Percentiles rank a stretch among this genome's conserved stretches.
phyloP scores from a whole-genome alignment of 2,797 vertebrate genomes.

The Acrossocheilus fasciatus region DNA sequence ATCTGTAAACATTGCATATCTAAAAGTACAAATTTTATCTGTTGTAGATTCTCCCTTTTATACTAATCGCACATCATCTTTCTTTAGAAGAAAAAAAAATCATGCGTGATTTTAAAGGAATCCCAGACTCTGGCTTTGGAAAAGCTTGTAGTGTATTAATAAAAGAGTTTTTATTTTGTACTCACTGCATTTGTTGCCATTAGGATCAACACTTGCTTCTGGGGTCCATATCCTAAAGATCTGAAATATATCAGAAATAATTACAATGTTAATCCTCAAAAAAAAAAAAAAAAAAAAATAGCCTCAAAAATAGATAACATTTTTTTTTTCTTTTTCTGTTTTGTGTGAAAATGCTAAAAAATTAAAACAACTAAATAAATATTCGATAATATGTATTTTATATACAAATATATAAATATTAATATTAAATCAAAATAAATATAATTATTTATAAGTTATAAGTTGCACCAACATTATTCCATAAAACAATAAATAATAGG shows the following conservation, averaged over 20 bases:
- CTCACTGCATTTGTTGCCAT: not conserved
- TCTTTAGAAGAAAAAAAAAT: not conserved
- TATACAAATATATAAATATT: not conserved
- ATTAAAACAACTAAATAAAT: not conserved
- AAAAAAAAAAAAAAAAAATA: not conserved
- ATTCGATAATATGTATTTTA: not conserved
- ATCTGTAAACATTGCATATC: not conserved
- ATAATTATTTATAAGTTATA: not conserved
- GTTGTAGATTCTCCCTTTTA: too few relatives aligned
- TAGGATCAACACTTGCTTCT: not conserved
- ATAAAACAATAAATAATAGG: not conserved
- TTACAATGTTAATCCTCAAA: not conserved
- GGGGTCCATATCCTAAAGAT: not conserved
- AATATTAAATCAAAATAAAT: not conserved
- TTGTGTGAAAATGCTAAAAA: not conserved
- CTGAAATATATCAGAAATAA: not conserved
- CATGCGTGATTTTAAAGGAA: not conserved
- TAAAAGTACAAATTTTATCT: too few relatives aligned
- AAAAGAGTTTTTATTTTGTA: not conserved
- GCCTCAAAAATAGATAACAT: not conserved
- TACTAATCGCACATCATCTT: not conserved
- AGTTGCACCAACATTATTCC: not conserved
- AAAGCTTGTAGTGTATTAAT: not conserved
- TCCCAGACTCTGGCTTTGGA: not conserved
- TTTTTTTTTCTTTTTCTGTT: not conserved